Base-by-base conservation (phyloP, 2,113 vertebrate species). In the Pedionomus torquatus region DNA sequence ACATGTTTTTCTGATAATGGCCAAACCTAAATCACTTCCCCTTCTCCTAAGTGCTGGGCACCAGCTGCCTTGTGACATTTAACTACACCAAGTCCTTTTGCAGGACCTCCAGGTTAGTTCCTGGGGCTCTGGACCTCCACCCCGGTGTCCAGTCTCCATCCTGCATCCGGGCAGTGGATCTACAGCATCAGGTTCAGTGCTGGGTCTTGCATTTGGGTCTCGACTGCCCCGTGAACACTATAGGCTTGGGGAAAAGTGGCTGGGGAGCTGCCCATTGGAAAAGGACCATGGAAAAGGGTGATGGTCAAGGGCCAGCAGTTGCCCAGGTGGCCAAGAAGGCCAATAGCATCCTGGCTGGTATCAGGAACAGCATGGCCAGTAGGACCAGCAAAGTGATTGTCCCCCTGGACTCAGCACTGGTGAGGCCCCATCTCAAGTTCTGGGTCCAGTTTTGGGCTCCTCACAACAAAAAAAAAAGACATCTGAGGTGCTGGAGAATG, bases 1-100 rank as follows among this genome's bases (percentile, higher is more conserved):
- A 97, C 91, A 95, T 82, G 91, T 95, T 95, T 95, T 96, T 95
- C 83, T 89, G 91, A 88, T 97, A 96, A 97, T 64, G 76, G 86
- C 72, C 93, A 85, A 96, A 88, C 74, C 93, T 96, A 96, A 97
- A 97, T 97, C 95, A 96, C 86, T 96, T 96, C 96, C 91, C 83
- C 51, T 95, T 72, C 91, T 94, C 90, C 64, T n/a, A 85, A 90
- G 78, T 66, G 86, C 71, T 83, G 92, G 93, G 93, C 80, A 90
- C 93, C 95, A 92, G 96, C 96, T 92, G 96, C 70, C 91, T 85
- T 60, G 85, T 80, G 96, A 75, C 57, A 71, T 88, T 96, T 74
- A 91, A 91, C 58, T 72, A 51, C 61, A 60, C 51, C 46, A 69
- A 93, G 82, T 31, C 54, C 77, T 85, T 83, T 60, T 75, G 52